phyloP scores from a whole-genome alignment of 2,113 vertebrate species.

The Redunca redunca region DNA sequence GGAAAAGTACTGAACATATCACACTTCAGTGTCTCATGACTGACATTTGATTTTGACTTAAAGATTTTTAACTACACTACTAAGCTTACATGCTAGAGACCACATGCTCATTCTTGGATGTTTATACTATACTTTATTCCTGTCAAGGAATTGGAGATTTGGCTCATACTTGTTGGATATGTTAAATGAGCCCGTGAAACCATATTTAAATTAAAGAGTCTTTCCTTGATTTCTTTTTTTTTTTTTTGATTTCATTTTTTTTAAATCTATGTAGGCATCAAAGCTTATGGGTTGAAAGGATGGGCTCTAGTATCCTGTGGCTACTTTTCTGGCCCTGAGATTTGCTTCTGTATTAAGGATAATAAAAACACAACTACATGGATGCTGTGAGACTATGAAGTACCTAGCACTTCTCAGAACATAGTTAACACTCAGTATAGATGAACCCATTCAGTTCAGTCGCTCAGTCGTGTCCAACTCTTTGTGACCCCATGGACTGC shows the following conservation, averaged over 20 bases:
- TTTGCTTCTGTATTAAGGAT: background rate
- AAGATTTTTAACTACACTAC: constrained; percentile 13
- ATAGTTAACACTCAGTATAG: background rate
- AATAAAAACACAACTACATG: background rate
- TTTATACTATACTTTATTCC: constrained; percentile 3
- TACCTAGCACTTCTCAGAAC: background rate
- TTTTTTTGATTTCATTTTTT: background rate
- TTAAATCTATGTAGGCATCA: background rate
- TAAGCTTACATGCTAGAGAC: background rate
- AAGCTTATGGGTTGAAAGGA: background rate
- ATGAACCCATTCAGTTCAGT: background rate
- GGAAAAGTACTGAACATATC: background rate
- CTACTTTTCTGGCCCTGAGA: background rate
- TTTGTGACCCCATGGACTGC: background rate
- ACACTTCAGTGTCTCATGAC: background rate
- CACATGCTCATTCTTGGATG: constrained; percentile 16
- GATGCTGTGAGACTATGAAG: background rate
- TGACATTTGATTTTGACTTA: constrained; percentile 10
- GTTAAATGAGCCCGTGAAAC: background rate
- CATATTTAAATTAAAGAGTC: constrained; percentile 34
- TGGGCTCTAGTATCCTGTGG: background rate
- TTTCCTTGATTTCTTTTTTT: background rate
- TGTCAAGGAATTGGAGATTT: constrained; percentile 28
- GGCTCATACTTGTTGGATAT: constrained; percentile 10
- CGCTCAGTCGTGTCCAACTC: background rate